These are phyloP conservation scores for Spinibarbus caldwelli DNA, from an alignment of 2,797 vertebrate genomes.

Conservation along the genomic window DNA sequence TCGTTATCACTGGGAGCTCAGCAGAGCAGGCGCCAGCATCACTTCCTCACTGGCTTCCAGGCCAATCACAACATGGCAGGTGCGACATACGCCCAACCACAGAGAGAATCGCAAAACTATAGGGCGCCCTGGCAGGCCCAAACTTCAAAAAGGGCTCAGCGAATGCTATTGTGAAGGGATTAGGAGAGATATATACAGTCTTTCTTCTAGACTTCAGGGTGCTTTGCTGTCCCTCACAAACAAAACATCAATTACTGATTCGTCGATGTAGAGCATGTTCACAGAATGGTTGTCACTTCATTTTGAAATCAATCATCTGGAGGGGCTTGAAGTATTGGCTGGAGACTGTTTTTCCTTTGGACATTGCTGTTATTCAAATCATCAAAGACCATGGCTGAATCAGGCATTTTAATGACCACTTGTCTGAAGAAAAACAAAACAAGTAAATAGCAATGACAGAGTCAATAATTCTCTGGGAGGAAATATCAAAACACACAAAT, in stretches of 20 bases:
- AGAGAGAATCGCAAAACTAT: slow-evolving; percentile 49
- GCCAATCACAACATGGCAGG: slow-evolving; percentile 57
- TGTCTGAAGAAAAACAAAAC: slow-evolving; percentile 41
- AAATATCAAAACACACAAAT: slow-evolving; percentile 15
- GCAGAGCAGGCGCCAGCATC: slow-evolving; percentile 52
- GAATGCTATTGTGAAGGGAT: slow-evolving; percentile 34
- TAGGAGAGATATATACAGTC: slow-evolving; percentile 18
- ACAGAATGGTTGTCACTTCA: slow-evolving; percentile 60
- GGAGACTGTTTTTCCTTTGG: slow-evolving; percentile 45
- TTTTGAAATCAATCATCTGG: slow-evolving; percentile 67
- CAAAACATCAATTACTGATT: slow-evolving; percentile 63
- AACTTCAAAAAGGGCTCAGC: slow-evolving; percentile 17
- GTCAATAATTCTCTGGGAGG: slow-evolving; percentile 23
- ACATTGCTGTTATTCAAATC: slow-evolving; percentile 43
- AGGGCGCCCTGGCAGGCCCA: slow-evolving; percentile 19
- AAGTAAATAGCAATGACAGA: slow-evolving; percentile 44
- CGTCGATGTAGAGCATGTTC: slow-evolving; percentile 63
- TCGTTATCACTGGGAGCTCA: slow-evolving; percentile 45
- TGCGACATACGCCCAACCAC: slow-evolving; percentile 56
- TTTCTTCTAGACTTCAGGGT: slow-evolving; percentile 32
- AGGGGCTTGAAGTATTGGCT: slow-evolving; percentile 61
- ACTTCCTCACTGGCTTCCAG: slow-evolving; percentile 55
- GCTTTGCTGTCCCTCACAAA: slow-evolving; percentile 55
- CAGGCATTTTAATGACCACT: slow-evolving; percentile 56
- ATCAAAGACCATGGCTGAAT: slow-evolving; percentile 54